Percentiles rank a stretch among this genome's conserved stretches.
These are phyloP conservation scores for Poecile atricapillus DNA, from an alignment of 2,113 vertebrate genomes.

Conservation along the genomic window DNA sequence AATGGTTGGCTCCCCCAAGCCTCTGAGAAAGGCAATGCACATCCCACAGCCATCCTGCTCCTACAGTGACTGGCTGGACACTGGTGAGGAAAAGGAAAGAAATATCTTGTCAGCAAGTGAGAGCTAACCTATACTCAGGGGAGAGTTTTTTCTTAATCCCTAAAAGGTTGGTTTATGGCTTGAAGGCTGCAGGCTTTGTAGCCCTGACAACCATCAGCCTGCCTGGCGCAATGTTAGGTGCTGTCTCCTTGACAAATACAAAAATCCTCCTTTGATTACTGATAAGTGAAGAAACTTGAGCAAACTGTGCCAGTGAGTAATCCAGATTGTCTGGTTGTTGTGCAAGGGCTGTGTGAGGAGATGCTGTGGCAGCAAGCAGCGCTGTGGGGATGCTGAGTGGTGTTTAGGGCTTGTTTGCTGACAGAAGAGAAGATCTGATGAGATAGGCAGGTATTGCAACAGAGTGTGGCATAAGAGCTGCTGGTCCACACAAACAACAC, in stretches of 20 bases:
- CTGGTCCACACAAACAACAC: neutral
- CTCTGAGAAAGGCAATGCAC: neutral
- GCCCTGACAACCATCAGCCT: neutral
- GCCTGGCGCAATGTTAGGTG: neutral
- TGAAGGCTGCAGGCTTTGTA: neutral
- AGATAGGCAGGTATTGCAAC: neutral
- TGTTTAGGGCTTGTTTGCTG: conserved; percentile 21
- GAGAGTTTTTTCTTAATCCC: neutral
- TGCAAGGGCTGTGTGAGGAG: neutral
- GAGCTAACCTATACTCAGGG: neutral
- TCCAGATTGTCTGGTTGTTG: neutral
- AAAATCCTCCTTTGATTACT: neutral
- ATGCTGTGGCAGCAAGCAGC: neutral
- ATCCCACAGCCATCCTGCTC: neutral
- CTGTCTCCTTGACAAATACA: neutral
- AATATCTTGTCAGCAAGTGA: neutral
- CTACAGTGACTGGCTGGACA: neutral
- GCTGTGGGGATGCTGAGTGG: neutral
- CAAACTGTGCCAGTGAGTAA: neutral
- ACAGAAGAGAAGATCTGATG: neutral
- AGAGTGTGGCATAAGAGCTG: neutral
- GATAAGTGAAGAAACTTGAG: neutral
- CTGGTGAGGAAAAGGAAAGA: neutral
- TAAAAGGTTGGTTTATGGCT: neutral
- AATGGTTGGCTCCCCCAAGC: neutral